phyloP scores from a whole-genome alignment of 2,113 vertebrate genomes.

The Thymallus thymallus region DNA sequence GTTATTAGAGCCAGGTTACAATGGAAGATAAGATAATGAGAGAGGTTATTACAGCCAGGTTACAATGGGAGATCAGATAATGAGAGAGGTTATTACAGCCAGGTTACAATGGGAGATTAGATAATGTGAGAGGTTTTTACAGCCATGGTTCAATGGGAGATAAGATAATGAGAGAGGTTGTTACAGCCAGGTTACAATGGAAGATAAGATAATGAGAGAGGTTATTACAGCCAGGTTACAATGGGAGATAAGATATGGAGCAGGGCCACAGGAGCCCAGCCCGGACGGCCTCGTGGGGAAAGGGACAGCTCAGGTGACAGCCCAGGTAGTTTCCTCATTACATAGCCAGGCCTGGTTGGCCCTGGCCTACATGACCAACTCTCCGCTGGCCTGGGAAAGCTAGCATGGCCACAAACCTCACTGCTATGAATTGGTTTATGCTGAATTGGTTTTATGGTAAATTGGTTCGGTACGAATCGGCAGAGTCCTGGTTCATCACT shows the following conservation, averaged over 20 bases:
- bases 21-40: slow-evolving; percentile 71
- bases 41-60: slow-evolving; percentile 63
- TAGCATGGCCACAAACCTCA: background rate
- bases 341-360: background rate
- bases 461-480: too few species aligned
- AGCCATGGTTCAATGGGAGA: slow-evolving; percentile 64
- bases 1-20: slow-evolving; percentile 68
- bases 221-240: slow-evolving; percentile 68
- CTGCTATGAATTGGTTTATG: too few species aligned
- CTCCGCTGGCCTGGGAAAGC: background rate
- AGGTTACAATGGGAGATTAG: slow-evolving; percentile 68
- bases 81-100: slow-evolving; percentile 66
- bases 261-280: slow-evolving; percentile 44
- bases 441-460: too few species aligned
- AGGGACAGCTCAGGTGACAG: background rate
- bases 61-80: slow-evolving; percentile 72
- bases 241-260: slow-evolving; percentile 71
- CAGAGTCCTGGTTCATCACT: too few species aligned
- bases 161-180: slow-evolving; percentile 70
- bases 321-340: background rate
- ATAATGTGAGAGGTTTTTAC: slow-evolving; percentile 71
- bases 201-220: slow-evolving; percentile 70
- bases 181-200: slow-evolving; percentile 68
- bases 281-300: slow-evolving; percentile 9
- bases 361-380: background rate